Conservation (phyloP, 2,113 vertebrate species). For the Campylomormyrus numenius region DNA sequence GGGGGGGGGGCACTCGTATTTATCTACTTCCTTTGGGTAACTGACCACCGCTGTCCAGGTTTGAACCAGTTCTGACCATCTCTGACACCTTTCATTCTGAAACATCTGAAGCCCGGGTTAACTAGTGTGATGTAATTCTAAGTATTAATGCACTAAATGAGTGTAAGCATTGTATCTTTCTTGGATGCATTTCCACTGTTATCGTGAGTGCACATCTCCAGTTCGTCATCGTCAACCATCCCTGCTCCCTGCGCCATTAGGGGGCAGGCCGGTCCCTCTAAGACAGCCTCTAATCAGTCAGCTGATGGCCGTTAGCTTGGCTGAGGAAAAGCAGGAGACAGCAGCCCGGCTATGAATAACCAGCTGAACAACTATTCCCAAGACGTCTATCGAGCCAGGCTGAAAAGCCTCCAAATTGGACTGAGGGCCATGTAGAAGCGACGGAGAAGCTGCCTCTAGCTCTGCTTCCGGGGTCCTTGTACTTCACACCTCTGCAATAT, state of each 20-base stretch:
- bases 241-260: background rate
- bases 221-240: background rate
- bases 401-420: slow-evolving; percentile 45
- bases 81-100: background rate
- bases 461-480: background rate
- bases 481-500: slow-evolving; percentile 51
- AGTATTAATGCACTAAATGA: background rate
- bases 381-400: slow-evolving; percentile 30
- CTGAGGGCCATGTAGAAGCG: slow-evolving; percentile 39
- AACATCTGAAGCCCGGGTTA: background rate
- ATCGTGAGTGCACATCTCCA: background rate
- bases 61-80: background rate
- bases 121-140: background rate
- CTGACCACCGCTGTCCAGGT: background rate
- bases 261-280: background rate
- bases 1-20: background rate
- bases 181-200: background rate
- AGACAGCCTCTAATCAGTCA: background rate
- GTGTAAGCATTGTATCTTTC: background rate
- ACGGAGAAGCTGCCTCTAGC: background rate
- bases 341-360: slow-evolving; percentile 44
- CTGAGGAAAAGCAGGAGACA: background rate
- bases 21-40: background rate
- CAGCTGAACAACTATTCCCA: slow-evolving; percentile 30
- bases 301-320: background rate